Evolutionary conservation across 2,113 vertebrate genomes (phyloP).

Genomic region (Laticauda laticaudata): DNA sequence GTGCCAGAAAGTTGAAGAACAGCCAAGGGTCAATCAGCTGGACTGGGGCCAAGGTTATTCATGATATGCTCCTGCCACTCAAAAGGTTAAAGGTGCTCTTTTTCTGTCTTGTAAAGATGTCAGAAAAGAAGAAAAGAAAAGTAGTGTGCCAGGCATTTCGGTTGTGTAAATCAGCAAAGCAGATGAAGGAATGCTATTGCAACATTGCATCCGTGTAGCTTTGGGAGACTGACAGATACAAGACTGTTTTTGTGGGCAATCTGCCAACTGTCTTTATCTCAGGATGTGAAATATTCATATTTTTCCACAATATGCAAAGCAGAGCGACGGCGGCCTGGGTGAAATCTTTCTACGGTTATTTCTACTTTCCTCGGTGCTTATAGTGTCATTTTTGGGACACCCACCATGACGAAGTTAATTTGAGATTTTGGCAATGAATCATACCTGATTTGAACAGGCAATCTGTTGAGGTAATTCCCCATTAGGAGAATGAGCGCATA

Average conservation of each 20-base stretch:
- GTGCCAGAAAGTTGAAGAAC: not conserved
- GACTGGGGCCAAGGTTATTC: not conserved
- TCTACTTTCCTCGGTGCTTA: not conserved
- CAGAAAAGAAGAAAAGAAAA: constrained; percentile 8
- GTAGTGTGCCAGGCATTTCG: constrained; percentile 11
- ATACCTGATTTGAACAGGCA: not conserved
- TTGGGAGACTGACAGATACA: constrained; percentile 24
- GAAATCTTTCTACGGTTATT: not conserved
- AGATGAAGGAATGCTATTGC: constrained; percentile 13
- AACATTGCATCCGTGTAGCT: constrained; percentile 15
- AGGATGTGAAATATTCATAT: not conserved
- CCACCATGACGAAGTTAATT: no score
- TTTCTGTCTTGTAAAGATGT: constrained; percentile 20
- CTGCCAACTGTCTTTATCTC: constrained; percentile 27
- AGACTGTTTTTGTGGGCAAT: constrained; percentile 17
- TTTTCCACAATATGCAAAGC: constrained; percentile 31
- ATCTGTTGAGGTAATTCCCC: no score
- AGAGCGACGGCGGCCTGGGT: constrained; percentile 9
- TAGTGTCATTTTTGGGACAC: not conserved
- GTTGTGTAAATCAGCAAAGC: constrained; percentile 12
- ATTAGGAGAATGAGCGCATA: no score
- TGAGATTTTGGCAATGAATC: not conserved
- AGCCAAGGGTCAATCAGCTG: constrained; percentile 27
- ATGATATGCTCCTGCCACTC: not conserved
- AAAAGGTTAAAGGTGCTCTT: constrained; percentile 26